These are phyloP conservation scores for Intellagama lesueurii DNA, from an alignment of 2,797 vertebrate species.

Conservation along the genomic window DNA sequence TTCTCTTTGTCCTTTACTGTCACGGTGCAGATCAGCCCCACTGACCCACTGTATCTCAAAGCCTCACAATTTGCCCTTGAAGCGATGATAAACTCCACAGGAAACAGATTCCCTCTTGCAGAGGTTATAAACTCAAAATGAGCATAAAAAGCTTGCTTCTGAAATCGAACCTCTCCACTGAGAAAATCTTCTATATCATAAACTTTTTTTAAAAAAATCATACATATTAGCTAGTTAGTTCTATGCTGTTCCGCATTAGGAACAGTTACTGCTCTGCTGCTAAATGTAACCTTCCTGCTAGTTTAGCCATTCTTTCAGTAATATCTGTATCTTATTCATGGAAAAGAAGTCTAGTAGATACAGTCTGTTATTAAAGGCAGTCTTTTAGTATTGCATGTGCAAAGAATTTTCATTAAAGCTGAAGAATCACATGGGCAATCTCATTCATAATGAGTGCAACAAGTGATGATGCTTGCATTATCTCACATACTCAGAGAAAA, in stretches of 20 bases:
- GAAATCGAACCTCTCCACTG: constrained; percentile 40
- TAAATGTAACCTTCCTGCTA: constrained; percentile 10
- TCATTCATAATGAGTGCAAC: neutral
- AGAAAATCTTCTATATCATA: constrained; percentile 42
- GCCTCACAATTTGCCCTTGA: constrained; percentile 38
- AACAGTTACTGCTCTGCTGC: constrained; percentile 13
- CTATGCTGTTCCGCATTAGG: constrained; percentile 19
- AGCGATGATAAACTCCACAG: constrained; percentile 45
- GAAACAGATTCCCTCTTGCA: constrained; percentile 37
- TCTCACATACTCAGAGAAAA: neutral
- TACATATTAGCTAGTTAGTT: constrained; percentile 45
- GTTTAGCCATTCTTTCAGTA: neutral
- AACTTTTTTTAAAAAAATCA: constrained; percentile 20
- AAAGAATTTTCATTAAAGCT: neutral
- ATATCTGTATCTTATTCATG: neutral
- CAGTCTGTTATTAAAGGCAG: constrained; percentile 3
- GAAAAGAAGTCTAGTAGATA: neutral
- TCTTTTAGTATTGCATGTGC: neutral
- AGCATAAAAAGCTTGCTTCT: constrained; percentile 43
- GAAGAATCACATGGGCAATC: neutral
- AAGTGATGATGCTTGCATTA: neutral
- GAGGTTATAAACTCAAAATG: constrained; percentile 48
- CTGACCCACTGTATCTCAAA: constrained; percentile 35
- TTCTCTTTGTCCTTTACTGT: constrained; percentile 20
- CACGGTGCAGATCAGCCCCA: constrained; percentile 17